A percentile compares a stretch with the other conserved stretches of the same genome.
These are phyloP conservation scores for Pithys albifrons DNA, from an alignment of 2,113 vertebrate species.

Conservation along the genomic window DNA sequence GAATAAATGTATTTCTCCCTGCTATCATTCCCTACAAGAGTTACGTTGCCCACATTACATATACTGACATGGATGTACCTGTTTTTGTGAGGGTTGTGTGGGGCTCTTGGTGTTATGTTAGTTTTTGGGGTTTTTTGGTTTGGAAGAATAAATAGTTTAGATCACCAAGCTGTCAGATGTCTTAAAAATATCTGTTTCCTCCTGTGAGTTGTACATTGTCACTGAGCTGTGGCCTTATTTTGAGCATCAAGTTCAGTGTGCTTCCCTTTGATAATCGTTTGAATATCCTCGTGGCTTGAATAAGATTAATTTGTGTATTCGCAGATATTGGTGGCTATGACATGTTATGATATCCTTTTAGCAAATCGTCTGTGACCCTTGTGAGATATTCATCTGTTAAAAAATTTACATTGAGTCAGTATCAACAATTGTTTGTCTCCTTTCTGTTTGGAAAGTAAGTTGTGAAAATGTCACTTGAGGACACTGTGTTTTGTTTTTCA, in stretches of 20 bases:
- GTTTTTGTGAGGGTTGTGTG: fast-evolving
- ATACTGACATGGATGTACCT: not conserved
- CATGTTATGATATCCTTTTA: not conserved
- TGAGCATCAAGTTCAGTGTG: not conserved
- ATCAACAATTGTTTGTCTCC: not conserved
- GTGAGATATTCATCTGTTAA: not conserved
- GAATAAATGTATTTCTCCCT: not conserved
- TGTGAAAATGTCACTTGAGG: not conserved
- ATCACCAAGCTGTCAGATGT: not conserved
- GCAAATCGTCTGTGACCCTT: not conserved
- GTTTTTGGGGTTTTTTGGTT: fast-evolving
- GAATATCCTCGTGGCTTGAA: not conserved
- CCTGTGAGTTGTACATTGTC: not conserved
- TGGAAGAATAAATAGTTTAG: not conserved
- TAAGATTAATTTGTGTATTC: not conserved
- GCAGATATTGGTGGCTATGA: not conserved
- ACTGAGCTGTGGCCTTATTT: not conserved
- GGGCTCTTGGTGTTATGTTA: not conserved
- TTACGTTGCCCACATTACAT: not conserved
- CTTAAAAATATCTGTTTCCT: not conserved
- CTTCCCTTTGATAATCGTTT: not conserved
- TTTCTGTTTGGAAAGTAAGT: not conserved
- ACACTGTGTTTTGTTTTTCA: not conserved
- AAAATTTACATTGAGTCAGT: not conserved
- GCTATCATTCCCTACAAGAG: not conserved